These are phyloP conservation scores for Pseudochromis fuscus DNA, from an alignment of 2,797 vertebrate species.

Conservation along the genomic window DNA sequence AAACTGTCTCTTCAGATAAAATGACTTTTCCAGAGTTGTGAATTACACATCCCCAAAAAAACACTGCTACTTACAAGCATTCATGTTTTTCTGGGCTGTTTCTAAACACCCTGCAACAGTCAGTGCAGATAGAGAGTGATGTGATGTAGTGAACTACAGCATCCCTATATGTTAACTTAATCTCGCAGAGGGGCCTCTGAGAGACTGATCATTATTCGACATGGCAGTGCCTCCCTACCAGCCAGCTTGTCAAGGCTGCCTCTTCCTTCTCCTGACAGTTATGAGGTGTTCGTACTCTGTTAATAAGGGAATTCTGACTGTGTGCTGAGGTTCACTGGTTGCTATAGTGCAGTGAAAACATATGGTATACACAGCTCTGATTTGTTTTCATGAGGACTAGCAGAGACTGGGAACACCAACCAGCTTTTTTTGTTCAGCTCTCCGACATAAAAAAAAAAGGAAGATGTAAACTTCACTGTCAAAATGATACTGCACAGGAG, in stretches of 20 bases:
- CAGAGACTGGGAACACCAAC: slow-evolving; percentile 22
- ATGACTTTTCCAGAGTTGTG: background rate
- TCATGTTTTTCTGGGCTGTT: background rate
- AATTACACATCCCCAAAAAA: background rate
- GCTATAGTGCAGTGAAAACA: slow-evolving; percentile 42
- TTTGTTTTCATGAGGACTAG: slow-evolving; percentile 33
- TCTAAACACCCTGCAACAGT: slow-evolving; percentile 21
- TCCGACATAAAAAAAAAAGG: slow-evolving; percentile 40
- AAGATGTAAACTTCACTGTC: slow-evolving; percentile 56
- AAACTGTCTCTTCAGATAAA: background rate
- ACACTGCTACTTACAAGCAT: background rate
- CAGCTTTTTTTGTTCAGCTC: slow-evolving; percentile 49
- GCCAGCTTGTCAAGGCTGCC: slow-evolving; percentile 55
- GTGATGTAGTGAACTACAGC: slow-evolving; percentile 53
- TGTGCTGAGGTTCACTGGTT: slow-evolving; percentile 32
- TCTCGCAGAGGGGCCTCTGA: slow-evolving; percentile 51
- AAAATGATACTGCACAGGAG: slow-evolving; percentile 32
- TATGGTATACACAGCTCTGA: slow-evolving; percentile 36
- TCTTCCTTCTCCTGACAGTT: slow-evolving; percentile 65
- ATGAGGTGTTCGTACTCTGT: slow-evolving; percentile 56
- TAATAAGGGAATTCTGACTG: slow-evolving; percentile 56
- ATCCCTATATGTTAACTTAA: slow-evolving; percentile 56
- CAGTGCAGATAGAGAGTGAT: slow-evolving; percentile 45
- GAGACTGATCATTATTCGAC: slow-evolving; percentile 74
- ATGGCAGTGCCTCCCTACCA: slow-evolving; percentile 64